phyloP scores from a whole-genome alignment of 2,797 vertebrate genomes.

The Philypnodon macrostomus region DNA sequence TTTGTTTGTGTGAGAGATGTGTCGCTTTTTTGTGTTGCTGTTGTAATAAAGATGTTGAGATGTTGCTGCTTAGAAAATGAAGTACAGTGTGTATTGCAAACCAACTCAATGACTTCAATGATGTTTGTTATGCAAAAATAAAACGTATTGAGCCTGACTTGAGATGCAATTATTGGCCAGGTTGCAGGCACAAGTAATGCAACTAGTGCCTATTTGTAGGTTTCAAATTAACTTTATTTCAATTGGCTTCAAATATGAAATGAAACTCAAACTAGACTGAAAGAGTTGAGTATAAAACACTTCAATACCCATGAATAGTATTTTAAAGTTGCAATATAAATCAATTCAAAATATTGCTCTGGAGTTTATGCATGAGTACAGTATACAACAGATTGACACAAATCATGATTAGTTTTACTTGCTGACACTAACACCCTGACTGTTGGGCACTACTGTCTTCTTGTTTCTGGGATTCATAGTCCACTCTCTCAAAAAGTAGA shows the following conservation, averaged over 20 bases:
- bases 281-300: too few species aligned
- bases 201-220: too few species aligned
- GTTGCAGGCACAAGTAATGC: background rate
- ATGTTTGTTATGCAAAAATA: constrained; percentile 82
- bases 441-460: constrained; percentile 23
- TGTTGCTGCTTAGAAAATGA: constrained; percentile 73
- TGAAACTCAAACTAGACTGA: too few species aligned
- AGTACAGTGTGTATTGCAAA: constrained; percentile 73
- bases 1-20: constrained; percentile 50
- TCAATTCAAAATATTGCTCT: too few species aligned
- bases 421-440: background rate
- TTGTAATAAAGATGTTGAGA: constrained; percentile 62
- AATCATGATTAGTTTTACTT: background rate
- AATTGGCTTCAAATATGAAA: too few species aligned
- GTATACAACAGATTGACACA: too few species aligned
- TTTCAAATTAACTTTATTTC: too few species aligned
- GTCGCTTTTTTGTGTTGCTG: constrained; percentile 58
- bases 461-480: constrained; percentile 59
- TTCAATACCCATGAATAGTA: too few species aligned
- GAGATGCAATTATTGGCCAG: background rate
- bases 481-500: constrained; percentile 86
- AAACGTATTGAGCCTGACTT: constrained; percentile 70
- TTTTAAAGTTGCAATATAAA: too few species aligned
- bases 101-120: constrained; percentile 68
- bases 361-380: too few species aligned